A percentile compares a stretch with the other conserved stretches of the same genome.
These are phyloP conservation scores for Drosophila fungiperda DNA, from an alignment of 2,888 invertebrate genomes.

Conservation along the genomic window DNA sequence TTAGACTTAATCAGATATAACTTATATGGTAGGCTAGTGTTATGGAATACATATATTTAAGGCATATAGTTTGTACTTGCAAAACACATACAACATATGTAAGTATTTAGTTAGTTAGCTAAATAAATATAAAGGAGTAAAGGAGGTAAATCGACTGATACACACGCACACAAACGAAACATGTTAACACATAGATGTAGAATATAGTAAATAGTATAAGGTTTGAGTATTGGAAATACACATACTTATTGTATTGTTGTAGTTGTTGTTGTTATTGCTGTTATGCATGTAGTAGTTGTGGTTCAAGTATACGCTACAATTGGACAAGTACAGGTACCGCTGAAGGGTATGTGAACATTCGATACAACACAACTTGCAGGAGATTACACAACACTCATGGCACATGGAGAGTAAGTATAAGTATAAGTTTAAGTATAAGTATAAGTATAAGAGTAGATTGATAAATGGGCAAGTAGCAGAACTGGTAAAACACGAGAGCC, in stretches of 20 bases:
- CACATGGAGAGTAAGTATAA: not conserved
- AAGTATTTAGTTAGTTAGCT: conserved; percentile 33
- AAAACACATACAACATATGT: conserved; percentile 48
- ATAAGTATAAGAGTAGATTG: conserved; percentile 13
- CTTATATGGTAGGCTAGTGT: conserved; percentile 64
- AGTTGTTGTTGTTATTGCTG: conserved; percentile 9
- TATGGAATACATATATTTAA: conserved; percentile 2
- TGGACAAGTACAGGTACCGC: conserved; percentile 42
- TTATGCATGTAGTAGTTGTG: conserved; percentile 48
- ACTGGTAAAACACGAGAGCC: not conserved
- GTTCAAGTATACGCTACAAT: conserved; percentile 48
- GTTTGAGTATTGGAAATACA: conserved; percentile 15
- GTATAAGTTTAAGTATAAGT: conserved; percentile 5
- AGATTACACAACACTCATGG: conserved; percentile 48
- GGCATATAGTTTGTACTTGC: conserved; percentile 37
- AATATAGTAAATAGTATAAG: conserved; percentile 7
- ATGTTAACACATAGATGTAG: conserved; percentile 28
- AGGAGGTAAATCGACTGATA: conserved; percentile 13
- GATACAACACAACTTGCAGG: conserved; percentile 41
- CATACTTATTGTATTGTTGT: conserved; percentile 27
- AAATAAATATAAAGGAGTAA: conserved; percentile 22
- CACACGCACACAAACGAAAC: conserved; percentile 29
- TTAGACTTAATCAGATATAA: conserved; percentile 36
- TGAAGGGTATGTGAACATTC: conserved; percentile 24
- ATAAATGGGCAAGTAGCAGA: not conserved